Evolutionary conservation across 2,113 vertebrate genomes (phyloP), one percentile per base, ranked within the genome.

Genomic region (Phyllopteryx taeniolatus): DNA sequence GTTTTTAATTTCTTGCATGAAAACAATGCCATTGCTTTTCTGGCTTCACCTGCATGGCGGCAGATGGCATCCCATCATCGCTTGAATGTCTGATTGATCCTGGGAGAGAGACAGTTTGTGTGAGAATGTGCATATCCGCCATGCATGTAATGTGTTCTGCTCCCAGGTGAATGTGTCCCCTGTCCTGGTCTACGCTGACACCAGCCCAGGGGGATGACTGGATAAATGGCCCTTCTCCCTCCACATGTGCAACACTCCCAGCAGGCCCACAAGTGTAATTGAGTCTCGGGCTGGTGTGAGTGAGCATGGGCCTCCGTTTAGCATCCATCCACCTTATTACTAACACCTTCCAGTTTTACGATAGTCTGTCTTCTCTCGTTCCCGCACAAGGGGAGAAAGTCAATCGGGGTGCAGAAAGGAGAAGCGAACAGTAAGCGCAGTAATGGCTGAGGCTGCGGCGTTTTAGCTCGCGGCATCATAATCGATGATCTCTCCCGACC

Each of bases 51-150:
- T 90, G 87, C 87, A 75, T 74, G 63, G 85, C 75, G 77, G 93
- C 94, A 95, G 94, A 94, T 94, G 94, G 94, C 80, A 85, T 80
- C 86, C 87, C 59, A 84, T 90, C 91, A 88, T 86, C 84, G 12
- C 87, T 66, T 83, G 87, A 89, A 91, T 86, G 77, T 91, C 86
- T 94, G 94, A 95, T 93, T 93, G 93, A 94, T 94, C 87, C 88
- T 83, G 83, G 88, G 87, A 87, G 87, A 84, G 80, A 43, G 3
- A 53, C 5, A 67, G 59, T 74, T 20, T 67, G 64, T 49, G 53
- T 63, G 42, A 27, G 76, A 44, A 27, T 65, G 60, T 22, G 70
- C 79, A 60, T 84, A 90, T 90, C 85, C 87, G 81, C 90, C 88
- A 91, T 88, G 88, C 89, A 75, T 90, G 83, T 88, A 90, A 90